phyloP scores from a whole-genome alignment of 1,140 invertebrate species.

The Harpegnathos saltator region DNA sequence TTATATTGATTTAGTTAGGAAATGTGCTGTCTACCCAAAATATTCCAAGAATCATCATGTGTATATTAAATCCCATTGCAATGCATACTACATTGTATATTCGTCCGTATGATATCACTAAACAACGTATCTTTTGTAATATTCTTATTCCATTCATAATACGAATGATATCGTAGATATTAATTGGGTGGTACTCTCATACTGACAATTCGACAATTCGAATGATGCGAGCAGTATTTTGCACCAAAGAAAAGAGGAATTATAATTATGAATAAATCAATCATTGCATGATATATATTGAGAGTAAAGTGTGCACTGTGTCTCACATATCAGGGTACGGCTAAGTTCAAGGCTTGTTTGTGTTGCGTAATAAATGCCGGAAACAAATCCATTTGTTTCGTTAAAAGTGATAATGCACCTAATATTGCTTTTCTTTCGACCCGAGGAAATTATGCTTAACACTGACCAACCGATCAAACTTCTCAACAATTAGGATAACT shows the following conservation, averaged over 20 bases:
- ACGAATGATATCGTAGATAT: constrained; percentile 10
- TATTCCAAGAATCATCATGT: constrained; percentile 29
- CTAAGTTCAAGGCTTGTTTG: constrained; percentile 56
- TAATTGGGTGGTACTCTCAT: constrained; percentile 1
- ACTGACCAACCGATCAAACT: neutral
- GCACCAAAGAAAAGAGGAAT: neutral
- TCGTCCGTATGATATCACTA: constrained; percentile 49
- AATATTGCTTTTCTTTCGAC: constrained; percentile 4
- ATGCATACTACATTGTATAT: constrained; percentile 52
- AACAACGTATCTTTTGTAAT: constrained; percentile 33
- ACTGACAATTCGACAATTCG: neutral
- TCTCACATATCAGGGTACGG: constrained; percentile 66
- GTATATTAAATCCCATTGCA: constrained; percentile 29
- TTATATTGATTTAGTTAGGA: constrained; percentile 3
- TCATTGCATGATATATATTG: constrained; percentile 69
- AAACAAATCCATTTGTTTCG: constrained; percentile 8
- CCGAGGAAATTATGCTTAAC: neutral
- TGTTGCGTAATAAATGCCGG: neutral
- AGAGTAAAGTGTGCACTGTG: constrained; percentile 63
- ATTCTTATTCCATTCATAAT: constrained; percentile 16
- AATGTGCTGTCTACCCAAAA: constrained; percentile 1
- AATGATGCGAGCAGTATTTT: constrained; percentile 24
- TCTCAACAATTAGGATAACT: neutral
- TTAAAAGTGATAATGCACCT: neutral
- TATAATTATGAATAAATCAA: constrained; percentile 31